Base-by-base conservation (phyloP, 2,888 invertebrate genomes). In the Athripsodes cinereus region DNA sequence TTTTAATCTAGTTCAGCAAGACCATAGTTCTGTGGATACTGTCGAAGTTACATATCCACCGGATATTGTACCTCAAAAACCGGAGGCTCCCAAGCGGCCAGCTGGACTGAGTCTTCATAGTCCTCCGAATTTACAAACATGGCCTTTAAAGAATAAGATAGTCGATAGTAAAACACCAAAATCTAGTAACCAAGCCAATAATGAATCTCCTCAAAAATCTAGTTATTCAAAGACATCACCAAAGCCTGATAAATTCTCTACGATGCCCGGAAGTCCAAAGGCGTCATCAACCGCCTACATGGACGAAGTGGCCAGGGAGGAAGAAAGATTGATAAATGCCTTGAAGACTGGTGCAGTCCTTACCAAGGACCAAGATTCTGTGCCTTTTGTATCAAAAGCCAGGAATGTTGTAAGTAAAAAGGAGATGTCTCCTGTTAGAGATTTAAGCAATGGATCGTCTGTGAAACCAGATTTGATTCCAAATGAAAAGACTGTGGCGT, bases 291-390 rank as follows among this genome's bases (percentile, higher is more conserved):
- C 66, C 26, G 80, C 79, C 61, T 75, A 83, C 72, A 73, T 83
- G 57, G 81, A 86, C 64, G 87, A 88, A 71, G 88, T 90, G 5
- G 89, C 88, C n/a, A 79, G 87, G 22, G 90, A 90, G 69, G 90
- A 91, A 69, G 90, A 90, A 70, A 78, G 88, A 53, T 76, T 91
- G 62, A 83, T 91, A 66, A 85, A 89, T 66, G 90, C 90, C 10
- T 72, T 91, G 61, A 87, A 90, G 67, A 88, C 88, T 22, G 90
- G 90, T 13, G 80, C 80, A 22, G 74, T 85, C 2, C 77, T 85
- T 48, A 76, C 73, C 58, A 80, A 80, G 57, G 64, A 64, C 40
- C 34, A 50, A 10, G 60, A 61, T 22, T 35, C 56, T 11, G n/a
- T 56, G 2, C 58, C 62, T n/a, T 59, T 57, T 35, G 49, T 31